Evolutionary conservation across 2,888 invertebrate genomes (phyloP).

Genomic region (Graphium colonna): DNA sequence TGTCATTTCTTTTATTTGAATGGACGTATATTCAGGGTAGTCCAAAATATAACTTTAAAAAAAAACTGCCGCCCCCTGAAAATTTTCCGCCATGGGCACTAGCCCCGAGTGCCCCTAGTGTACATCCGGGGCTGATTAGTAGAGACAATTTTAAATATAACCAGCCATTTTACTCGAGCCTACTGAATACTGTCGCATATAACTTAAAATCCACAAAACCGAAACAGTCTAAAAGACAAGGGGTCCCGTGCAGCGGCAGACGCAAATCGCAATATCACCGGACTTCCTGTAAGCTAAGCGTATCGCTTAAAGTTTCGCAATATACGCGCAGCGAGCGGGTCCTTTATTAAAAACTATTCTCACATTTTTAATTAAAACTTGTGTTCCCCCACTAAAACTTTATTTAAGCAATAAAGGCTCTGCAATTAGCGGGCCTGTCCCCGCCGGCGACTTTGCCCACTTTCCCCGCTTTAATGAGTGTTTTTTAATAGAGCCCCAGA

Average conservation of each 20-base stretch:
- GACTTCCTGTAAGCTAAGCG: constrained; percentile 74
- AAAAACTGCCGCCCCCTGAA: no score
- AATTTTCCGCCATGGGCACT: no score
- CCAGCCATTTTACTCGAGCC: no score
- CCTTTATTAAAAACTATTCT: constrained; percentile 81
- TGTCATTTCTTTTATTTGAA: no score
- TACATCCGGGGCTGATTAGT: no score
- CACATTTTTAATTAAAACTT: constrained; percentile 81
- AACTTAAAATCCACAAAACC: constrained; percentile 1
- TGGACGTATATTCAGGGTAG: no score
- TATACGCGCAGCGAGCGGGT: constrained; percentile 74
- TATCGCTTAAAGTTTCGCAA: constrained; percentile 79
- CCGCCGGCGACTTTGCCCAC: constrained; percentile 77
- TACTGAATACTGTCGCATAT: no score
- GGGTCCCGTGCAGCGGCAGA: constrained; percentile 30
- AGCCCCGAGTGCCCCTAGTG: no score
- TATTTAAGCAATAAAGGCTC: constrained; percentile 80
- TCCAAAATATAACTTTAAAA: no score
- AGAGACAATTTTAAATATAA: no score
- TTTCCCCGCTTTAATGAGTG: constrained; percentile 78
- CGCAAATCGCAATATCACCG: constrained; percentile 57
- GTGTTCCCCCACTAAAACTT: constrained; percentile 79
- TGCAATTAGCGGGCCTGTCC: constrained; percentile 79
- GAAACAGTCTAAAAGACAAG: constrained; percentile 22
- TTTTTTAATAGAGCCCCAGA: constrained; percentile 78